phyloP scores from a whole-genome alignment of 53 echinoderm and acorn worm genomes.

The Mesocentrotus franciscanus region DNA sequence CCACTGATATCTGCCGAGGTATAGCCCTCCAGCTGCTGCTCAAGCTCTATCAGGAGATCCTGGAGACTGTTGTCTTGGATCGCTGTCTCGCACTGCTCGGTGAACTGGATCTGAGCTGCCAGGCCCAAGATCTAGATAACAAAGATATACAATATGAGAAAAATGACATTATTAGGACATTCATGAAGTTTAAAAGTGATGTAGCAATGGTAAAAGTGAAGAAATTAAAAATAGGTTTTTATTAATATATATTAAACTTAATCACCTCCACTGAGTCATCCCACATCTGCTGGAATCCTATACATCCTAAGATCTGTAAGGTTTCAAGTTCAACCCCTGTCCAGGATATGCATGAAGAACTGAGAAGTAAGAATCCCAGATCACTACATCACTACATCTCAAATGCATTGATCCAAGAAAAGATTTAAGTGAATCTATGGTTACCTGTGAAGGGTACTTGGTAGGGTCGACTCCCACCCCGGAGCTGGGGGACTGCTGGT shows the following conservation, averaged over 20 bases:
- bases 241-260: too few species aligned
- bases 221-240: too few species aligned
- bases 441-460: slow-evolving; percentile 98
- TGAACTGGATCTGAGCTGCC: slow-evolving; percentile 96
- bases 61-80: slow-evolving; percentile 87
- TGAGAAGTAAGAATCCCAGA: too few species aligned
- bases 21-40: slow-evolving; percentile 92
- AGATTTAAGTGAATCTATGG: background rate
- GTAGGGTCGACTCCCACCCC: slow-evolving; percentile 87
- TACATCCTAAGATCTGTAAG: too few species aligned
- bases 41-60: slow-evolving; percentile 83
- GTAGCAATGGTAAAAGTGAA: too few species aligned
- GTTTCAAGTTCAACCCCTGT: too few species aligned
- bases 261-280: too few species aligned
- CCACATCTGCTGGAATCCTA: too few species aligned
- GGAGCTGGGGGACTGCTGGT: slow-evolving; percentile 67
- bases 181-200: too few species aligned
- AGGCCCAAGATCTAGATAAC: slow-evolving; percentile 85
- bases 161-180: background rate
- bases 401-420: too few species aligned
- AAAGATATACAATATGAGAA: background rate
- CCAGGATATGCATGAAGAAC: too few species aligned
- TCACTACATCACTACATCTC: too few species aligned
- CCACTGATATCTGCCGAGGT: slow-evolving; percentile 88
- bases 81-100: slow-evolving; percentile 94